Evolutionary conservation across 2,888 invertebrate genomes (phyloP), one percentile per base, ranked within the genome.

Genomic region (Mesodorylaimus sp.): DNA sequence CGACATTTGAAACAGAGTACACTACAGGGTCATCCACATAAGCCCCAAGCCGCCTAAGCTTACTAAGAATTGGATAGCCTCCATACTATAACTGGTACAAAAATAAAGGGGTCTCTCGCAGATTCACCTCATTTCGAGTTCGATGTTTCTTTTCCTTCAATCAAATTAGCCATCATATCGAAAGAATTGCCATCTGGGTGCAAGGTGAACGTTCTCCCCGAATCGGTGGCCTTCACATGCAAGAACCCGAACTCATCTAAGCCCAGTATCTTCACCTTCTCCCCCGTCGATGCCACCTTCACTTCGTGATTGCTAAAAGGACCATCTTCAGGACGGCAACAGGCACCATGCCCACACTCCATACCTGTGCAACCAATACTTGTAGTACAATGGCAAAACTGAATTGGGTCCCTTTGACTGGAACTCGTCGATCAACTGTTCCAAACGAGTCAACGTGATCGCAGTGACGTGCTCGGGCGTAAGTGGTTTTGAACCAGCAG

Each of bases 111-210:
- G n/a, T n/a, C n/a, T n/a, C n/a, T n/a, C n/a, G n/a, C n/a, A n/a
- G n/a, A n/a, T n/a, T n/a, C n/a, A n/a, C n/a, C n/a, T n/a, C n/a
- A n/a, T n/a, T n/a, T n/a, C n/a, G n/a, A n/a, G n/a, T n/a, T n/a
- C n/a, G n/a, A n/a, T 32, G 32, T 13, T 13, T 32, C 32, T 39
- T 48, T 48, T 19, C 46, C 37, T 45, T 46, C 25, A 19, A 95
- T 83, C 38, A 95, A 76, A 51, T 89, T 91, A 61, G 78, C 77
- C 72, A 91, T 75, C 77, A 91, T 83, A 66, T 95, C 89, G 69
- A 91, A 95, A 39, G 83, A 82, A 71, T 95, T 95, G 0, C 91
- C 91, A 68, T 95, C 89, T 0, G 93, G 89, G 56, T 85, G 82
- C 1, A 95, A 82, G 16, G 77, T 76, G 60, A 78, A 75, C 29